Conservation (phyloP, 2,797 vertebrate genomes). For the Pelodytes ibericus region DNA sequence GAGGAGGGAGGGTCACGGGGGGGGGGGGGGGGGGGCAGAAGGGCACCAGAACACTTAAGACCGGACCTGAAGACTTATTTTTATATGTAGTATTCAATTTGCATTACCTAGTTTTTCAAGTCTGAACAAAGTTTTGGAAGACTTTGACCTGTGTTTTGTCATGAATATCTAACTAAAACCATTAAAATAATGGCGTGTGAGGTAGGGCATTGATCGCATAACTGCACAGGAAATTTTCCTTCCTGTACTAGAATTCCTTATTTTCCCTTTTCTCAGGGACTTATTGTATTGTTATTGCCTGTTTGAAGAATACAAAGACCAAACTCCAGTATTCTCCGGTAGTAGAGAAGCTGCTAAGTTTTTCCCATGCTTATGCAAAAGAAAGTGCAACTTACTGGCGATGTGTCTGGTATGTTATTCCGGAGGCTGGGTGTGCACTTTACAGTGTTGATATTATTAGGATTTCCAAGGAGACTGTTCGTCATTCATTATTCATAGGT, state of each 20-base stretch:
- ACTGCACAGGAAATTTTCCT: slow-evolving; percentile 43
- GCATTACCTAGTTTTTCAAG: too few relatives aligned
- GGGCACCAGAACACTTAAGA: too few relatives aligned
- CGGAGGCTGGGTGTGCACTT: slow-evolving; percentile 26
- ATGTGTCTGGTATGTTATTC: slow-evolving; percentile 32
- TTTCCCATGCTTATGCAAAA: slow-evolving; percentile 43
- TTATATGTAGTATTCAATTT: too few relatives aligned
- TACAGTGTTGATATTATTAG: slow-evolving; percentile 29
- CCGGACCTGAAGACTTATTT: too few relatives aligned
- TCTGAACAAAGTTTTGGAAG: too few relatives aligned
- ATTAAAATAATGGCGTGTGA: background rate
- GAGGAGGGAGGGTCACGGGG: too few relatives aligned
- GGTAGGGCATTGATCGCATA: slow-evolving; percentile 16
- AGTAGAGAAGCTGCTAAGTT: background rate
- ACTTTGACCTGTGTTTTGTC: too few relatives aligned
- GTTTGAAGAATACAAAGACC: slow-evolving; percentile 13
- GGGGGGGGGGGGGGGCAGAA: too few relatives aligned
- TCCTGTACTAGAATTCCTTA: slow-evolving; percentile 41
- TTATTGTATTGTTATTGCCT: slow-evolving; percentile 39
- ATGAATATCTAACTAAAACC: background rate
- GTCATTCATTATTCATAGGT: slow-evolving; percentile 29
- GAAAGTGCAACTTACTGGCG: background rate
- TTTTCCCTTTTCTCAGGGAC: slow-evolving; percentile 48
- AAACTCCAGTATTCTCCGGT: slow-evolving; percentile 19
- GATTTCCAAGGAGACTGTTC: slow-evolving; percentile 28